Evolutionary conservation across 2,797 vertebrate species (phyloP).

Genomic region (Geotrypetes seraphini): DNA sequence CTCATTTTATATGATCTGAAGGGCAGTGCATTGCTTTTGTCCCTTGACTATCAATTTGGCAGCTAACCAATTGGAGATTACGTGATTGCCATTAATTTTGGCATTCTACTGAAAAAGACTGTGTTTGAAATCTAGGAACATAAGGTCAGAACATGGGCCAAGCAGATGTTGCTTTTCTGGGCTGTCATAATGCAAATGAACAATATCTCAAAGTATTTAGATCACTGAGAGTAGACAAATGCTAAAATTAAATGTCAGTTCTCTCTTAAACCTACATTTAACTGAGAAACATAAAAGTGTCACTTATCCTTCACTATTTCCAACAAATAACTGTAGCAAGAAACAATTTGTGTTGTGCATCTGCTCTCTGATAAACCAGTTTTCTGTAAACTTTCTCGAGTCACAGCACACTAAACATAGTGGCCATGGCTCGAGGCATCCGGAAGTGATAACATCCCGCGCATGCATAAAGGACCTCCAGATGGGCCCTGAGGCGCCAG

Average conservation of each 20-base stretch:
- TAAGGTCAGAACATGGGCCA: constrained; percentile 1
- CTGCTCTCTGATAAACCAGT: too few relatives aligned
- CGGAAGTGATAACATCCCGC: too few relatives aligned
- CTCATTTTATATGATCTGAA: too few relatives aligned
- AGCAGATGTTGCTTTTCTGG: neutral
- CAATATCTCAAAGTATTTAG: neutral
- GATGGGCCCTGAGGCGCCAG: too few relatives aligned
- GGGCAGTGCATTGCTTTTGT: neutral
- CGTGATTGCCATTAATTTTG: neutral
- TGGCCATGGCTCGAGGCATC: too few relatives aligned
- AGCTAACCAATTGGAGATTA: neutral
- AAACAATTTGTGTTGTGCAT: too few relatives aligned
- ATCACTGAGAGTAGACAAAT: neutral
- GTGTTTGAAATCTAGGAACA: neutral
- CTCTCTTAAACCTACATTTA: neutral
- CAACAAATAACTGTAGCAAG: neutral
- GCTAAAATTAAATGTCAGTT: neutral
- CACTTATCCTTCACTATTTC: neutral
- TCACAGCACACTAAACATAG: too few relatives aligned
- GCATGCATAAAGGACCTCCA: too few relatives aligned
- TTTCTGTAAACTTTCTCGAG: too few relatives aligned
- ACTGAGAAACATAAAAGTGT: neutral
- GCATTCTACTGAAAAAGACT: neutral
- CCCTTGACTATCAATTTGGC: too few relatives aligned
- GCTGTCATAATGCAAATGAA: constrained; percentile 1